phyloP scores from a whole-genome alignment of 2,888 invertebrate genomes.

The Drosophila buzzatii region DNA sequence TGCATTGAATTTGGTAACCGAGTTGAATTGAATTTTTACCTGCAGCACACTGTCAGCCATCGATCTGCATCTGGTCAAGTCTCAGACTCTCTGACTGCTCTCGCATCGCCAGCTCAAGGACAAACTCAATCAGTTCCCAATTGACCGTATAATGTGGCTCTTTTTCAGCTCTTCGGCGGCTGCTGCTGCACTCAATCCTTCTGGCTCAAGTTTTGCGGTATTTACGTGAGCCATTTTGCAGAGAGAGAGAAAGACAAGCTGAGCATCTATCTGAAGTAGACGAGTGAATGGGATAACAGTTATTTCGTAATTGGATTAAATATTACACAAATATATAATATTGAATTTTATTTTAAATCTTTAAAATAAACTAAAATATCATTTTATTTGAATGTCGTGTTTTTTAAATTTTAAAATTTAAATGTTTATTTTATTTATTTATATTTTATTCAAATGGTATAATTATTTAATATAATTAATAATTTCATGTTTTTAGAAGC shows the following conservation, averaged over 20 bases:
- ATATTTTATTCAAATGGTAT: too few species aligned
- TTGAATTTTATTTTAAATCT: neutral
- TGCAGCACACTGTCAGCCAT: constrained; percentile 23
- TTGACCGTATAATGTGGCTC: constrained; percentile 71
- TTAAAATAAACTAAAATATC: neutral
- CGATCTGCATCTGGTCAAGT: constrained; percentile 41
- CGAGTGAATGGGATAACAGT: neutral
- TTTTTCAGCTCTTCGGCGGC: constrained; percentile 40
- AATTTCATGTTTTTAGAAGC: too few species aligned
- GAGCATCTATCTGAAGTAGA: neutral
- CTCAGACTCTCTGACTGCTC: constrained; percentile 8
- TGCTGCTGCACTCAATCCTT: constrained; percentile 7
- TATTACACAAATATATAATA: neutral
- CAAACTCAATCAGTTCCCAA: constrained; percentile 74
- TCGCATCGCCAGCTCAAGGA: constrained; percentile 34
- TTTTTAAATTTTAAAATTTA: too few species aligned
- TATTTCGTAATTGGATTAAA: neutral
- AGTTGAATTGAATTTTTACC: constrained; percentile 44
- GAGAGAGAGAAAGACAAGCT: too few species aligned
- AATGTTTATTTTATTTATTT: too few species aligned
- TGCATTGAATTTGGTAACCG: constrained; percentile 2
- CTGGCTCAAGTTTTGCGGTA: constrained; percentile 50
- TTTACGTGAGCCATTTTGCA: constrained; percentile 45
- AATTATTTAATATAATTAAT: too few species aligned
- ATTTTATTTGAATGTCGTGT: neutral